phyloP scores from a whole-genome alignment of 2,113 vertebrate genomes.

The Ptilorrhoa leucosticta region DNA sequence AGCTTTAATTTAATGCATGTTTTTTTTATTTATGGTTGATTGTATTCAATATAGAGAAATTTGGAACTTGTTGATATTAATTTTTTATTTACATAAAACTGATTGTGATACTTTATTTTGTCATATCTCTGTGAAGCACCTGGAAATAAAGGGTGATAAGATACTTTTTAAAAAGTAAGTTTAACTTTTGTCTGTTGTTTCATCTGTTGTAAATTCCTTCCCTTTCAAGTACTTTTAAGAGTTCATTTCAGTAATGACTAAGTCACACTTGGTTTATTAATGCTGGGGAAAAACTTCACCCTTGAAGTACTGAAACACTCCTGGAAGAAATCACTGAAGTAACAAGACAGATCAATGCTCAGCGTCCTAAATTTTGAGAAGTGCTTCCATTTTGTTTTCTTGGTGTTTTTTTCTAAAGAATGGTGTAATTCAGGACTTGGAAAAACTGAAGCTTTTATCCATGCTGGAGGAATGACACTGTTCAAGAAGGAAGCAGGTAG shows the following conservation, averaged over 20 bases:
- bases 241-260: background rate
- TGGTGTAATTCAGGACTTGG: background rate
- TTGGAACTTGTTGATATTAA: background rate
- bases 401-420: background rate
- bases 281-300: background rate
- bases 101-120: slow-evolving; percentile 40
- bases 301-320: background rate
- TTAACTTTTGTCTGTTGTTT: background rate
- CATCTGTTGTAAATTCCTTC: background rate
- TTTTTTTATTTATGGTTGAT: background rate
- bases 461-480: background rate
- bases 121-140: background rate
- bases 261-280: background rate
- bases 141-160: slow-evolving; percentile 36
- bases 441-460: background rate
- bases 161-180: background rate
- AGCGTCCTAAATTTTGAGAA: background rate
- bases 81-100: slow-evolving; percentile 2
- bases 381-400: background rate
- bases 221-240: background rate
- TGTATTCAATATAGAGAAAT: background rate
- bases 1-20: background rate
- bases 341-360: background rate
- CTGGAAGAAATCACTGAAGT: background rate
- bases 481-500: background rate